Percentiles rank a stretch among this genome's conserved stretches.
Conservation (phyloP, 2,888 invertebrate genomes). For the Caenorhabditis sp. region DNA sequence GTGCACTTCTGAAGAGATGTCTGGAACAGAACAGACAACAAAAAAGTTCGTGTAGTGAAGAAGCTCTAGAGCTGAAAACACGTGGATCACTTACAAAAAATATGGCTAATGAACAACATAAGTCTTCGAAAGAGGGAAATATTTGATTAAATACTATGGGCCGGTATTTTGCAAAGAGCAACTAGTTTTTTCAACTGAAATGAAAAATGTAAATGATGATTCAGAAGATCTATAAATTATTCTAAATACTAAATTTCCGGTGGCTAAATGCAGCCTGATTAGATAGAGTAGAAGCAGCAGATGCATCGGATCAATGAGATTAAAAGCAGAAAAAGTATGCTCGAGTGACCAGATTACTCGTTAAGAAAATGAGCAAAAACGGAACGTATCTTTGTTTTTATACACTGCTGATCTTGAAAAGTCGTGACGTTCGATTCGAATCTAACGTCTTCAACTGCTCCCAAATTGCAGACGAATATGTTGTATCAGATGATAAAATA, state of each 20-base stretch:
- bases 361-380: background rate
- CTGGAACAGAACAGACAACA: background rate
- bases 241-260: constrained; percentile 11
- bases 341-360: background rate
- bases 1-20: background rate
- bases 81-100: no score
- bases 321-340: background rate
- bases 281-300: constrained; percentile 2
- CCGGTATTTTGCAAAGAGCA: background rate
- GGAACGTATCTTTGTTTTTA: background rate
- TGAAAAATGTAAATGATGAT: background rate
- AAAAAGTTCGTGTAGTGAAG: background rate
- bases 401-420: background rate
- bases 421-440: constrained; percentile 17
- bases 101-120: no score
- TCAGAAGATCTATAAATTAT: constrained; percentile 8
- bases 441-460: background rate
- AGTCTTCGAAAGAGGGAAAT: background rate
- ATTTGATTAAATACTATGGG: background rate
- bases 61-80: background rate
- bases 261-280: background rate
- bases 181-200: background rate
- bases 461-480: background rate
- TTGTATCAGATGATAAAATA: constrained; percentile 20
- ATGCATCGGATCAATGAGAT: background rate